These are phyloP conservation scores for Cuculus canorus DNA, from an alignment of 2,797 vertebrate genomes.

Conservation along the genomic window DNA sequence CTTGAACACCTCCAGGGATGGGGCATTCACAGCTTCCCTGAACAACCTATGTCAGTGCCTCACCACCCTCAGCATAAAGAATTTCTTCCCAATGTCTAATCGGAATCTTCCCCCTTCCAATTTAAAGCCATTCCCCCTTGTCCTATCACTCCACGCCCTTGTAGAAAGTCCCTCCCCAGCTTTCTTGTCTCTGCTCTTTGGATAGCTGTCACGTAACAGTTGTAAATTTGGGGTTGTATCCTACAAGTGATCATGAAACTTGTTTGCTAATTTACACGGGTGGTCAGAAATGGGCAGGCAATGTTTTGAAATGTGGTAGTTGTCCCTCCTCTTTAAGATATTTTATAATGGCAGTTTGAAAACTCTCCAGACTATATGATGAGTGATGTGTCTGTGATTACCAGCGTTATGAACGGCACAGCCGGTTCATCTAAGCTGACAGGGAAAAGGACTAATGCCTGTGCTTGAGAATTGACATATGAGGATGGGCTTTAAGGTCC, in stretches of 20 bases:
- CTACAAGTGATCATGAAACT: background rate
- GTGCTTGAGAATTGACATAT: background rate
- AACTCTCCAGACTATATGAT: background rate
- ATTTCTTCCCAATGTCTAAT: no score
- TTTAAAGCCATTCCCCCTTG: no score
- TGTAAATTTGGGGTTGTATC: background rate
- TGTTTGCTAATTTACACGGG: background rate
- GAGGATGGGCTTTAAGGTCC: no score
- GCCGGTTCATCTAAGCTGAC: no score
- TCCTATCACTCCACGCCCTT: no score
- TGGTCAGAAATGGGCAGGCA: background rate
- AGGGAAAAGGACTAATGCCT: no score
- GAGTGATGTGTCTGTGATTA: background rate
- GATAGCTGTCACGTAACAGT: background rate
- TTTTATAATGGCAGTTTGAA: background rate
- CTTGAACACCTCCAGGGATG: no score
- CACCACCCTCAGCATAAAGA: no score
- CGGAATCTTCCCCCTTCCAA: no score
- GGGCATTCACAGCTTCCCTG: no score
- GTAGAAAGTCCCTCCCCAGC: no score
- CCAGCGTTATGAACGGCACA: background rate
- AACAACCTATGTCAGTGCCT: no score
- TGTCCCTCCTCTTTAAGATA: background rate
- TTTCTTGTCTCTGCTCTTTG: background rate
- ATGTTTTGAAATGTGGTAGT: background rate